Base-by-base conservation (phyloP, 2,797 vertebrate genomes). In the Simalia tracyae region DNA sequence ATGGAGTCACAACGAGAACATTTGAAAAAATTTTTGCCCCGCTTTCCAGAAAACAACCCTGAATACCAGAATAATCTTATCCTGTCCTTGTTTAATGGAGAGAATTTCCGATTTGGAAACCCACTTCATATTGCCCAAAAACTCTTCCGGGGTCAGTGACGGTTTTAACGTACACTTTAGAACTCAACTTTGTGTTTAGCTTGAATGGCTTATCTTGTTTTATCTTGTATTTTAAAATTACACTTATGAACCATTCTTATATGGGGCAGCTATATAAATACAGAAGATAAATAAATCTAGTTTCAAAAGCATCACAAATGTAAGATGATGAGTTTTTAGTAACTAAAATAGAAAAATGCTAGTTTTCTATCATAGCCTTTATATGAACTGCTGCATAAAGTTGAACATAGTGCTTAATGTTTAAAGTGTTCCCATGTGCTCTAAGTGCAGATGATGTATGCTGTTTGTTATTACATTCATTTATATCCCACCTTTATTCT, bases 101-200 rank as follows among this genome's bases (percentile, higher is more conserved):
- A 98, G 93, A 98, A 98, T 96, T 99, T 99, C 92, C 97, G 98
- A 46, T 99, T 99, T 54, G 99, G 98, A 88, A 99, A 99, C 89
- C 99, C 99, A 0, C 96, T 99, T 94, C 98, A 99, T 93, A 98
- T 99, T 0, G 98, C 99, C 59, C 99, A 99, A 96, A 99, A 98
- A 87, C 97, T 99, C 7, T 99, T 99, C 95, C 97, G 99, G 97
- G 99, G 99, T 99, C 76, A 91, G 97, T 91, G 57, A 54, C 89
- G 61, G 5, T n/a, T 36, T 0, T 42, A 11, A 59, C 85, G 17
- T 76, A 0, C 64, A 36, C 85, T 92, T 60, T 86, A 84, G 50
- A 56, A 22, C 46, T 60, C n/a, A 5, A 12, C 14, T 76, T 81
- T 46, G 4, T 63, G 8, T 26, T 60, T 7, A 28, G 2, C 26